A percentile compares a stretch with the other conserved stretches of the same genome.
Conservation (phyloP, 2,888 invertebrate genomes). For the Cantharis lateralis region DNA sequence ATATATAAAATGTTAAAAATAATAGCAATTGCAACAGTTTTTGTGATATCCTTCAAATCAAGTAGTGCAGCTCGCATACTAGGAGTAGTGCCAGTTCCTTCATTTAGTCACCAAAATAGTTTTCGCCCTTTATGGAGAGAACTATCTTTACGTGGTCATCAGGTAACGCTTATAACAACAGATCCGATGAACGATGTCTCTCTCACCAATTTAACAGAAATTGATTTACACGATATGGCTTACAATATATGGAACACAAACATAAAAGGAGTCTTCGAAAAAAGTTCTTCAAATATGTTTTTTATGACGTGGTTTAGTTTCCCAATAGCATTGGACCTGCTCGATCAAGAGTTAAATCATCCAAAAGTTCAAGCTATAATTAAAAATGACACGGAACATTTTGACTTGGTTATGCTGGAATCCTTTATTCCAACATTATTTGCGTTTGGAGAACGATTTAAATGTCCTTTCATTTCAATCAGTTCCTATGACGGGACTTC, state of each 20-base stretch:
- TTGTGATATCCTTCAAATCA: not conserved
- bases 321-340: not conserved
- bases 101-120: slow-evolving; percentile 58
- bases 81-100: slow-evolving; percentile 54
- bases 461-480: slow-evolving; percentile 48
- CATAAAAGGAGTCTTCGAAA: not conserved
- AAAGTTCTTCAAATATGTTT: not conserved
- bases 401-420: slow-evolving; percentile 50
- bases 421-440: slow-evolving; percentile 39
- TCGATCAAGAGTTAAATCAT: slow-evolving; percentile 21
- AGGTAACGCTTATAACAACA: slow-evolving; percentile 56
- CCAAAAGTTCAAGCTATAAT: slow-evolving; percentile 45
- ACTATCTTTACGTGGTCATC: slow-evolving; percentile 56
- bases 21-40: not conserved
- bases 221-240: slow-evolving; percentile 44
- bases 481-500: slow-evolving; percentile 35
- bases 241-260: not conserved
- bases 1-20: not conserved
- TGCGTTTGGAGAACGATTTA: slow-evolving; percentile 45
- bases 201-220: slow-evolving; percentile 52
- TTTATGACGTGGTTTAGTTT: not conserved
- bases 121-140: slow-evolving; percentile 55
- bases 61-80: slow-evolving; percentile 51
- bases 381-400: slow-evolving; percentile 41
- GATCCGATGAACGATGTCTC: slow-evolving; percentile 52